Base-by-base conservation (phyloP, 2,797 vertebrate genomes). In the Chelon auratus region DNA sequence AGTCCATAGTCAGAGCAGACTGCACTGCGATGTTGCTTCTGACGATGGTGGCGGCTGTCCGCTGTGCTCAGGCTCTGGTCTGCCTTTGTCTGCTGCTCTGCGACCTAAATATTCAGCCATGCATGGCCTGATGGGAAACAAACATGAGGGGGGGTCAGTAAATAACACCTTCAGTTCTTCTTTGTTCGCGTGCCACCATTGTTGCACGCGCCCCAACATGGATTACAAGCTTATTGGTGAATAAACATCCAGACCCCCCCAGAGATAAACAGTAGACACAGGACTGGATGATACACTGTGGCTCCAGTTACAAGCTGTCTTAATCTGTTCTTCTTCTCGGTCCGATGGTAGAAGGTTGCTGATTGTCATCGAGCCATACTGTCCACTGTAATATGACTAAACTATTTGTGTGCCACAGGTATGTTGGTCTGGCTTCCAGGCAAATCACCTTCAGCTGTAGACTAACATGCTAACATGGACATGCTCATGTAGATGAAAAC, bases 21-120 rank as follows among this genome's bases (percentile, higher is more conserved):
- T 48, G 43, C 4, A 13, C 45, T 13, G 30, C 50, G 73, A n/a
- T 24, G 61, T 52, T 2, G 43, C 80, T 75, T 76, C 67, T 33
- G 81, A 66, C 78, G 66, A 77, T 11, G 73, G 68, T 68, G 71
- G 48, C 47, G 72, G 11, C 69, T 75, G 56, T 75, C 62, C 76
- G 77, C 77, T 62, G 66, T 54, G 61, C 73, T 64, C 60, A 68
- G 62, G 76, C 63, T 83, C 71, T 39, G 40, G 57, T 58, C 61
- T 20, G 80, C 72, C 80, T 93, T 92, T 91, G 92, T 94, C 84
- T 90, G 74, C 68, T 78, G 72, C 83, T 83, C 66, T 63, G 81
- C 95, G 93, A 94, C 94, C 94, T 90, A 93, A 85, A 94, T 92
- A 91, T 20, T 80, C 90, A 90, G 82, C 84, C 91, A 86, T 87